A percentile compares a stretch with the other conserved stretches of the same genome.
Conservation (phyloP, 1,140 invertebrate genomes). For the Dreissena polymorpha region DNA sequence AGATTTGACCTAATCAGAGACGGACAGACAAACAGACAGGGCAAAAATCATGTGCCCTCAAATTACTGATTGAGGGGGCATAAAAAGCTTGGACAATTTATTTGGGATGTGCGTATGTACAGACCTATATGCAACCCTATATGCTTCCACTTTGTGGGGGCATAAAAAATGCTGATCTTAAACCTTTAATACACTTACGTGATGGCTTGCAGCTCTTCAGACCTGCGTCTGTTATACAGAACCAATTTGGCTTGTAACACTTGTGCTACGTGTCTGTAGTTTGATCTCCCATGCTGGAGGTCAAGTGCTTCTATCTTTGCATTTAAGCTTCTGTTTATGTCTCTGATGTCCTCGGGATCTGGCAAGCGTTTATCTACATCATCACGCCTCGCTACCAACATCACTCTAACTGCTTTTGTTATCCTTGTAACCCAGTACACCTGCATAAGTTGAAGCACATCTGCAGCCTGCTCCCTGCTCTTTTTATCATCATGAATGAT, state of each 20-base stretch:
- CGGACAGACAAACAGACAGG: too few relatives aligned
- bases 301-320: background rate
- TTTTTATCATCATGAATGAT: constrained; percentile 22
- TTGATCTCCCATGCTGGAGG: background rate
- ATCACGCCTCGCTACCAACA: constrained; percentile 7
- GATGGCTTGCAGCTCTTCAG: constrained; percentile 35
- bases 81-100: background rate
- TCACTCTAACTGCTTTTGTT: constrained; percentile 22
- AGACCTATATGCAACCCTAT: background rate
- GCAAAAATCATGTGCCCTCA: too few relatives aligned
- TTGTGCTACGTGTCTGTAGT: constrained; percentile 11
- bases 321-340: background rate
- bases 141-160: background rate
- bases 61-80: background rate
- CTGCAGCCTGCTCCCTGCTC: background rate
- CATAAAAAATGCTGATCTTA: too few relatives aligned
- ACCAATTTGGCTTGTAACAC: constrained; percentile 8
- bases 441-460: constrained; percentile 24
- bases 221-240: constrained; percentile 29
- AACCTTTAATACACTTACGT: constrained; percentile 19
- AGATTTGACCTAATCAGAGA: too few relatives aligned
- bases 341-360: constrained; percentile 28
- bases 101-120: background rate
- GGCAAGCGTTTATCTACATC: background rate
- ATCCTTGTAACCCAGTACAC: constrained; percentile 36